A percentile compares a stretch with the other conserved stretches of the same genome.
phyloP scores from a whole-genome alignment of 1,140 invertebrate genomes.

The Coelopa frigida region DNA sequence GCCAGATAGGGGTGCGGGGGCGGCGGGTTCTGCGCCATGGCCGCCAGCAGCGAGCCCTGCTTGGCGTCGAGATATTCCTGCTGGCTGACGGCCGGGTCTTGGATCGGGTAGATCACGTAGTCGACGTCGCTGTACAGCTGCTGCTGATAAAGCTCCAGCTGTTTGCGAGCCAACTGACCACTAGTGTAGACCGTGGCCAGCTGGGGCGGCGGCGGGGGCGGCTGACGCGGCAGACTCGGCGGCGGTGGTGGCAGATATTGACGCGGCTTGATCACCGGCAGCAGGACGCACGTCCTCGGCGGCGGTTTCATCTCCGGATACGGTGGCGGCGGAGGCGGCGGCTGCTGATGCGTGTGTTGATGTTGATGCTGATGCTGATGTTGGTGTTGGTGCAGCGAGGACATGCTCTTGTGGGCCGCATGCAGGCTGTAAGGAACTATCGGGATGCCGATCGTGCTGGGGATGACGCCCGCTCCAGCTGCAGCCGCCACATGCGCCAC shows the following conservation, averaged over 20 bases:
- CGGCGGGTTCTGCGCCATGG: slow-evolving; percentile 52
- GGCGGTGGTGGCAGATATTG: slow-evolving; percentile 47
- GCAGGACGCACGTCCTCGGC: slow-evolving; percentile 38
- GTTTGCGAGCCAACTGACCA: slow-evolving; percentile 63
- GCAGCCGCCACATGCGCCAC: slow-evolving; percentile 13
- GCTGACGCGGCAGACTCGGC: slow-evolving; percentile 46
- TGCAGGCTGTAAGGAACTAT: slow-evolving; percentile 39
- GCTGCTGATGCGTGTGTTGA: slow-evolving; percentile 27
- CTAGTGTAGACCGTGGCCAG: slow-evolving; percentile 57
- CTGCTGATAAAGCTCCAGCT: slow-evolving; percentile 76
- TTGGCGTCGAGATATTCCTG: slow-evolving; percentile 86
- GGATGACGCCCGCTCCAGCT: slow-evolving; percentile 12
- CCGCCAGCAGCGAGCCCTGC: slow-evolving; percentile 58
- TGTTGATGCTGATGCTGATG: slow-evolving; percentile 27
- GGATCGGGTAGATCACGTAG: slow-evolving; percentile 81
- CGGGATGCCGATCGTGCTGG: slow-evolving; percentile 34
- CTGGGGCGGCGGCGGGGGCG: slow-evolving; percentile 52
- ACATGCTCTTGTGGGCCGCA: slow-evolving; percentile 32
- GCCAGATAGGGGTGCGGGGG: slow-evolving; percentile 46
- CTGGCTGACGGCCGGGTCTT: slow-evolving; percentile 79
- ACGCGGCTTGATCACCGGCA: slow-evolving; percentile 42
- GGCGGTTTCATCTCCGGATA: slow-evolving; percentile 44
- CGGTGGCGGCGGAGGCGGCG: slow-evolving; percentile 48
- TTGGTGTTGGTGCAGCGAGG: slow-evolving; percentile 29
- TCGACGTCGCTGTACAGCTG: slow-evolving; percentile 83